These are phyloP conservation scores for Torymus aiolomorphi DNA, from an alignment of 2,888 invertebrate species.

Conservation along the genomic window DNA sequence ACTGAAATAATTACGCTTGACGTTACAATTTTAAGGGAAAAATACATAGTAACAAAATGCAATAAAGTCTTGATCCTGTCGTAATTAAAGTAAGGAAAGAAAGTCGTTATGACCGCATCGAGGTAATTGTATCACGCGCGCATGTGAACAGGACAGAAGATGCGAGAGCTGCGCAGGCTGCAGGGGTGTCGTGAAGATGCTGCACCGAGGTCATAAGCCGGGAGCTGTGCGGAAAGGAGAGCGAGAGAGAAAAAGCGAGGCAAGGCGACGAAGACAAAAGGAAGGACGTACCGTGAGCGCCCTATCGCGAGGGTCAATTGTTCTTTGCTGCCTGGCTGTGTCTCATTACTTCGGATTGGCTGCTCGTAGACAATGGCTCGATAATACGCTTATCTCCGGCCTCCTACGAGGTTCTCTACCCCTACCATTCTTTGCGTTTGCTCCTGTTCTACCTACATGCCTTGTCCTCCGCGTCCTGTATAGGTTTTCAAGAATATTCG, in stretches of 20 bases:
- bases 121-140: conserved; percentile 15
- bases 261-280: conserved; percentile 39
- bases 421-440: too few relatives aligned
- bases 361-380: conserved; percentile 72
- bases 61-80: too few relatives aligned
- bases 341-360: conserved; percentile 74
- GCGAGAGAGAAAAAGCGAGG: conserved; percentile 11
- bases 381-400: conserved; percentile 71
- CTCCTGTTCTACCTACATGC: too few relatives aligned
- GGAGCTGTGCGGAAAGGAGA: not conserved
- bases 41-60: too few relatives aligned
- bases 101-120: not conserved
- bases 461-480: too few relatives aligned
- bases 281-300: conserved; percentile 19
- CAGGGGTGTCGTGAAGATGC: conserved; percentile 37
- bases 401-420: conserved; percentile 22
- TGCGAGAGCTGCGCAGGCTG: not conserved
- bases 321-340: conserved; percentile 71
- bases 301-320: conserved; percentile 67
- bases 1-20: too few relatives aligned
- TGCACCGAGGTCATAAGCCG: conserved; percentile 17
- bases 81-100: not conserved
- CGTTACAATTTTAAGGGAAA: too few relatives aligned
- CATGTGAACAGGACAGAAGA: not conserved
- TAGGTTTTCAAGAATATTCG: too few relatives aligned